Base-by-base conservation (phyloP, 2,888 invertebrate genomes). In the Idaea dimidiata region DNA sequence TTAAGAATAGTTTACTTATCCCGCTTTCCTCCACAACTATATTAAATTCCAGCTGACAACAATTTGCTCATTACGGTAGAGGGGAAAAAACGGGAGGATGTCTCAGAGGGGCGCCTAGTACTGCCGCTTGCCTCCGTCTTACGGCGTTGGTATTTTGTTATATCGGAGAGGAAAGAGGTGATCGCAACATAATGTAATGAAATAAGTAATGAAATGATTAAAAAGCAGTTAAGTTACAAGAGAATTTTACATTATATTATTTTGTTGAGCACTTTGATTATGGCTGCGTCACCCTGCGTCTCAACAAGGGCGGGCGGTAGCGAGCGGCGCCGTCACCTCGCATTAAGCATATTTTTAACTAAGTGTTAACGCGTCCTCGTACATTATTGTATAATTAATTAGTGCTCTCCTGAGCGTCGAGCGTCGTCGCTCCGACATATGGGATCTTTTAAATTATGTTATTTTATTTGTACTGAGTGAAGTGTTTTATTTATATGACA, bases 41-140 rank as follows among this genome's bases (percentile, higher is more conserved):
- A 80, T 80, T 78, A 77, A 76, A 80, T 79, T 80, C 80, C 76
- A 65, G 57, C 66, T 73, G 68, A 68, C 73, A 77, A 69, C 75
- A 71, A 78, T 78, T 69, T 73, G 65, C 73, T 75, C 73, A 75
- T 78, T 74, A 77, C 60, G 60, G 18, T 16, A 54, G 53, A 16
- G 43, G 33, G 16, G 59, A 62, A 66, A 62, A 58, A 64, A 61
- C 53, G 64, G 61, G 68, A 57, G 58, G 53, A 63, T 18, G 58
- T 10, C 43, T 14, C 56, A 18, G 59, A n/a, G 56, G 32, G 43
- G 8, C 14, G 8, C 10, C 7, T 2, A 3, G 0, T 10, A 14
- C 14, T 1, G 14, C 33, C 33, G 7, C 33, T 33, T 14, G 14
- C 7, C 7, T 10, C 33, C 33, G 33, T 10, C 14, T 7, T 7